These are phyloP conservation scores for Drosophila carrolli DNA, from an alignment of 1,140 invertebrate species.

Conservation along the genomic window DNA sequence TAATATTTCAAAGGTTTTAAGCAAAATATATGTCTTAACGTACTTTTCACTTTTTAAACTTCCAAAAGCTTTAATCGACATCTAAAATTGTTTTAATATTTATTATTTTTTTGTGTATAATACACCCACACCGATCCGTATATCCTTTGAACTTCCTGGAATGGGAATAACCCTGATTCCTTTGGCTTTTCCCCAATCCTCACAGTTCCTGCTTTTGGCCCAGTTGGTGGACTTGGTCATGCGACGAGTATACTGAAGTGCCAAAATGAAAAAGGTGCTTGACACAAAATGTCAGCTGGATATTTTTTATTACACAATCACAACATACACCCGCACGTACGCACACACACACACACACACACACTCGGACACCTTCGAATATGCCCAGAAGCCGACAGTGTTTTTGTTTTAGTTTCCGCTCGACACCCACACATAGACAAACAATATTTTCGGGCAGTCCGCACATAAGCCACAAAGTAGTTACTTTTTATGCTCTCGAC, in stretches of 20 bases:
- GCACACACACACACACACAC: slow-evolving; percentile 12
- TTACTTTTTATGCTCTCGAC: slow-evolving; percentile 75
- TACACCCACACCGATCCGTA: neutral
- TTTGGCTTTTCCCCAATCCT: slow-evolving; percentile 2
- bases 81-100: neutral
- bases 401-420: slow-evolving; percentile 48
- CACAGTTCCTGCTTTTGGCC: neutral
- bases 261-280: slow-evolving; percentile 83
- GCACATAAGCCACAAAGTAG: slow-evolving; percentile 81
- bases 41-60: too few relatives aligned
- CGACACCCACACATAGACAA: slow-evolving; percentile 17
- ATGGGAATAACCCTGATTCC: slow-evolving; percentile 6
- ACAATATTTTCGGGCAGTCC: slow-evolving; percentile 53
- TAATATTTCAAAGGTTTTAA: too few relatives aligned
- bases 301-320: slow-evolving; percentile 83
- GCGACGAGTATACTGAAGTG: slow-evolving; percentile 55
- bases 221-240: slow-evolving; percentile 49
- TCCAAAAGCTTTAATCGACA: too few relatives aligned
- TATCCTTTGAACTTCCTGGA: slow-evolving; percentile 7
- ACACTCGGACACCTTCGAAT: slow-evolving; percentile 26
- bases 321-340: slow-evolving; percentile 50
- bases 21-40: too few relatives aligned
- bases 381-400: slow-evolving; percentile 25
- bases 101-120: neutral
- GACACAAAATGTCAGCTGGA: slow-evolving; percentile 84